Base-by-base conservation (phyloP, 2,888 invertebrate genomes). In the Morpho helenor region DNA sequence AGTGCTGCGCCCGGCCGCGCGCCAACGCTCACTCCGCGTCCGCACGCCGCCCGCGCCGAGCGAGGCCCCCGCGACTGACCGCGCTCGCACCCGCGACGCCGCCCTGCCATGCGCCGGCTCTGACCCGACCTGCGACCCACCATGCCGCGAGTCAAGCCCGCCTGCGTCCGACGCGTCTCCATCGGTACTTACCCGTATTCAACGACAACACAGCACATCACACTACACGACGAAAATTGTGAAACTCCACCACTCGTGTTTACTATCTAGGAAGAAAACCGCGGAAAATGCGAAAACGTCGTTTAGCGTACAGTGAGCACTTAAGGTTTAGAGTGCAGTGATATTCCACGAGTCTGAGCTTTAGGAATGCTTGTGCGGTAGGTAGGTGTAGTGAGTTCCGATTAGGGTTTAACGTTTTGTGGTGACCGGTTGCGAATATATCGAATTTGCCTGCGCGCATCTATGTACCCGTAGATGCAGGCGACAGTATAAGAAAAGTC, bases 281-380 rank as follows among this genome's bases (percentile, higher is more conserved):
- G 66, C 31, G 68, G 69, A 54, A 59, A 69, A 66, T 72, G 91
- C 83, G 57, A 52, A 10, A 86, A 93, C 92, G 93, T 31, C 5
- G 91, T 88, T 92, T 93, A 90, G 92, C 92, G 82, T 84, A 86
- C 88, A 88, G 90, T 90, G 85, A 83, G 82, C 87, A 85, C 82
- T 84, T 87, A 84, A 84, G 88, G 88, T 90, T 87, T 79, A 84
- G 81, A 87, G 88, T 89, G 87, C 80, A 87, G 87, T 88, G 87
- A 79, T 63, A 61, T 47, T 48, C 49, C 52, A 48, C 51, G 55
- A 56, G 56, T 49, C 42, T 31, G 56, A 63, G 58, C 53, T 63
- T 57, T 61, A 52, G 63, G 63, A 61, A 45, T 58, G 16, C 16
- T 16, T 16, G 57, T 59, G 63, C 61, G 62, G 59, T 63, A 61